Evolutionary conservation across 1,140 invertebrate species (phyloP), one percentile per base, ranked within the genome.

Genomic region (Scaptomyza hsui): DNA sequence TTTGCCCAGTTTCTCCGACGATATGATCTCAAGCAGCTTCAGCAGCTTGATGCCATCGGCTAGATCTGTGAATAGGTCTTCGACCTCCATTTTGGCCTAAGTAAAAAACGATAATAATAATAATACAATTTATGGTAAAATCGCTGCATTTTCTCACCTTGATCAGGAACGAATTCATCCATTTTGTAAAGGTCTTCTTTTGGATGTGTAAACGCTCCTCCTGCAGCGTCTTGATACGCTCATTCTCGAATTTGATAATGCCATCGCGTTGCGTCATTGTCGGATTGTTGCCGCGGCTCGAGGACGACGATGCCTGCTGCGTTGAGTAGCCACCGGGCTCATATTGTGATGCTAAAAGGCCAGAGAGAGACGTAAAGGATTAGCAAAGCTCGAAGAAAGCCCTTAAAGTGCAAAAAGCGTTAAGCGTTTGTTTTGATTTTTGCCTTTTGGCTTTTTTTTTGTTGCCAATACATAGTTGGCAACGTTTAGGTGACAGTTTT

Each of bases 161-260:
- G 90, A 97, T 95, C 70, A 99, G 93, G 92, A 99, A 99, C 1
- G 98, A 98, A 93, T 99, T 99, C 94, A 99, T 98, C 99, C 98
- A 99, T 98, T 99, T 99, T 85, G 99, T 99, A 92, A 99, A 99
- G 5, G 99, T 99, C 92, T 99, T 99, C 94, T 99, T 99, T 93
- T 99, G 99, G 79, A 99, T 99, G 92, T 98, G 96, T 57, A 99
- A 93, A 70, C 98, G 95, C 93, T 99, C 98, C 92, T 99, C 97
- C 91, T 99, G 98, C 86, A 99, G 94, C 88, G 97, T 97, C 93
- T 97, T 96, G 89, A 99, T 99, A 60, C 98, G 95, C 81, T 97
- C 96, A 92, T 97, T 97, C 94, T 99, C 98, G 92, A 99, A 99
- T 92, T 98, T 98, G 78, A 96, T 94, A 60, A 96, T 95, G 92